Percentiles rank a stretch among this genome's conserved stretches.
These are phyloP conservation scores for Solen grandis DNA, from an alignment of 1,140 invertebrate species.

Conservation along the genomic window DNA sequence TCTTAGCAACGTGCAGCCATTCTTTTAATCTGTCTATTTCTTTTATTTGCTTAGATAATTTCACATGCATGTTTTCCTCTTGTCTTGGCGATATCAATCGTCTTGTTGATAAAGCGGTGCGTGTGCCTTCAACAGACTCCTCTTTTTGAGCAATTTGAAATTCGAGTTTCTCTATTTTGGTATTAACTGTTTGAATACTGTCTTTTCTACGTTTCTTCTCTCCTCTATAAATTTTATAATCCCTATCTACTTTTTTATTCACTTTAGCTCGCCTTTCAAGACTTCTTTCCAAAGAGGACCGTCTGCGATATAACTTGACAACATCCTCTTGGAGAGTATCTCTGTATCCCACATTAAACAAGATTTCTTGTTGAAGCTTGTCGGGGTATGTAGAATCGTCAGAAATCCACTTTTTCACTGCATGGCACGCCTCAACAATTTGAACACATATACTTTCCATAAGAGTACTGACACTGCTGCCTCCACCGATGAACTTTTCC, in stretches of 20 bases:
- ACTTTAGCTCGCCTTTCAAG: constrained; percentile 58
- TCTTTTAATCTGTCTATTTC: constrained; percentile 59
- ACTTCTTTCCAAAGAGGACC: constrained; percentile 32
- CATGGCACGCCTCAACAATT: constrained; percentile 64
- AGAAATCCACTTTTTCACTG: constrained; percentile 65
- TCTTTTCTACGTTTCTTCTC: constrained; percentile 65
- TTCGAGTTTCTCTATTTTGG: constrained; percentile 61
- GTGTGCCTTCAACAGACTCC: constrained; percentile 55
- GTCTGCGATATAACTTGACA: constrained; percentile 51
- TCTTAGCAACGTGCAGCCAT: constrained; percentile 56
- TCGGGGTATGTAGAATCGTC: constrained; percentile 66
- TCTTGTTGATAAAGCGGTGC: constrained; percentile 57
- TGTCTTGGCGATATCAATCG: constrained; percentile 59
- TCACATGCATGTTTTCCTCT: constrained; percentile 53
- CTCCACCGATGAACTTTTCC: constrained; percentile 62
- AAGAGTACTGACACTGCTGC: constrained; percentile 56
- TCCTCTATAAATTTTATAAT: constrained; percentile 58
- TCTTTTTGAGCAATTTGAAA: constrained; percentile 59
- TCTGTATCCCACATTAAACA: constrained; percentile 66
- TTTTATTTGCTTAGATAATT: constrained; percentile 50
- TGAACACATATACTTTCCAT: constrained; percentile 69
- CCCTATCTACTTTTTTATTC: constrained; percentile 38
- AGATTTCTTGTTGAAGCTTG: constrained; percentile 63
- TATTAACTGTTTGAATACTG: constrained; percentile 61
- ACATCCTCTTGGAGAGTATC: constrained; percentile 64